These are phyloP conservation scores for Aphelenchoides bicaudatus DNA, from an alignment of 2,888 invertebrate genomes.

Conservation along the genomic window DNA sequence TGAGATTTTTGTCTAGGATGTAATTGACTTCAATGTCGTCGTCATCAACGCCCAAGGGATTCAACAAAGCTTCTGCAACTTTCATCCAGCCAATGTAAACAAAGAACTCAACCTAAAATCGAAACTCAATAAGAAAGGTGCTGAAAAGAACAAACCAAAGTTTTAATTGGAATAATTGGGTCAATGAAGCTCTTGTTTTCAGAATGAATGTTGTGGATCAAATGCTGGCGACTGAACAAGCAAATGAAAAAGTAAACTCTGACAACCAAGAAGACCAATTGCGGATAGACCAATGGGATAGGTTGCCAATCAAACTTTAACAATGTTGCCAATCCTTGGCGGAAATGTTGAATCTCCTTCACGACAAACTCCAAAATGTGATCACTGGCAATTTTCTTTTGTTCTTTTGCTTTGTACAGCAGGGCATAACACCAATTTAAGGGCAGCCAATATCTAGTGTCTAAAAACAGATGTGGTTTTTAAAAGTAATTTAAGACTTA, in stretches of 20 bases:
- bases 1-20: constrained; percentile 52
- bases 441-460: constrained; percentile 55
- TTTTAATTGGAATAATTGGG: no score
- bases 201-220: neutral
- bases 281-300: constrained; percentile 45
- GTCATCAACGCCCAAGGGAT: constrained; percentile 57
- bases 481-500: no score
- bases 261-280: constrained; percentile 49
- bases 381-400: constrained; percentile 38
- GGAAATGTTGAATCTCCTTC: constrained; percentile 38
- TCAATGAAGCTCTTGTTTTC: neutral
- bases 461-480: no score
- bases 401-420: constrained; percentile 34
- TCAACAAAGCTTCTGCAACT: constrained; percentile 55
- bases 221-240: constrained; percentile 34
- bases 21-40: constrained; percentile 58
- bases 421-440: constrained; percentile 49
- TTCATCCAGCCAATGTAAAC: constrained; percentile 40
- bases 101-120: constrained; percentile 52
- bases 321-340: constrained; percentile 34
- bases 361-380: constrained; percentile 40
- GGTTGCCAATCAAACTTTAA: constrained; percentile 46
- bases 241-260: constrained; percentile 52
- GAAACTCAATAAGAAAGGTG: constrained; percentile 36
- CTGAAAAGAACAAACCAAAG: no score